Conservation (phyloP, 2,797 vertebrate species). For the Lophura swinhoii region DNA sequence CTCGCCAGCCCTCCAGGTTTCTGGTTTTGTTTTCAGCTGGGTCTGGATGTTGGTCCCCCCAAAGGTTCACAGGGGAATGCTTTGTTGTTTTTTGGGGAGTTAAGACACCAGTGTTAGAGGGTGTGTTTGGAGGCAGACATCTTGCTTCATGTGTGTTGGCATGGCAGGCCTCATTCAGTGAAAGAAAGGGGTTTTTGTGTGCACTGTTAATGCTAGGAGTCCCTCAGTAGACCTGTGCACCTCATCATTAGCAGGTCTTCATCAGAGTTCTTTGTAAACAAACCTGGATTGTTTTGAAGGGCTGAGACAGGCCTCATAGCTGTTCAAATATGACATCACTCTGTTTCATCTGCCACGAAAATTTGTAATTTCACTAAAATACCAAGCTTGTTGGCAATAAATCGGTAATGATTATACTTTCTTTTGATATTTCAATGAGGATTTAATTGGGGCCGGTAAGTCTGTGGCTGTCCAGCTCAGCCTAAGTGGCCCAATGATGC, state of each 20-base stretch:
- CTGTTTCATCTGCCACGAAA: background rate
- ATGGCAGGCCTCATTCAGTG: constrained; percentile 18
- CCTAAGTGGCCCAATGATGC: background rate
- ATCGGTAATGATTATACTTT: background rate
- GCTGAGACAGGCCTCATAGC: background rate
- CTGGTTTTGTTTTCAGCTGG: constrained; percentile 54
- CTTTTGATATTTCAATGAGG: background rate
- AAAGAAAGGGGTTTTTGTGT: background rate
- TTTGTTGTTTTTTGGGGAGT: constrained; percentile 35
- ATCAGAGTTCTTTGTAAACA: background rate
- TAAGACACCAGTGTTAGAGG: background rate
- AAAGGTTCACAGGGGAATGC: constrained; percentile 24
- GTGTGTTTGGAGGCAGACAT: constrained; percentile 6
- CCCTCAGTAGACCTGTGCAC: background rate
- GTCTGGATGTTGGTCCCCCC: constrained; percentile 43
- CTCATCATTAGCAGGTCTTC: background rate
- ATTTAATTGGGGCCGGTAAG: background rate
- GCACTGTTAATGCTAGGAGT: background rate
- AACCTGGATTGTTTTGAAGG: background rate
- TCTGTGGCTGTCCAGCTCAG: background rate
- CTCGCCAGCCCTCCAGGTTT: constrained; percentile 40
- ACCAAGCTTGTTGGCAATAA: background rate
- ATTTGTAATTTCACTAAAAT: background rate
- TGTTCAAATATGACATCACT: background rate
- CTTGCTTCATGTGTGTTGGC: background rate